phyloP scores from a whole-genome alignment of 30 jellyfish, hydroid and myxozoan genomes.

The Catostylus mosaicus region DNA sequence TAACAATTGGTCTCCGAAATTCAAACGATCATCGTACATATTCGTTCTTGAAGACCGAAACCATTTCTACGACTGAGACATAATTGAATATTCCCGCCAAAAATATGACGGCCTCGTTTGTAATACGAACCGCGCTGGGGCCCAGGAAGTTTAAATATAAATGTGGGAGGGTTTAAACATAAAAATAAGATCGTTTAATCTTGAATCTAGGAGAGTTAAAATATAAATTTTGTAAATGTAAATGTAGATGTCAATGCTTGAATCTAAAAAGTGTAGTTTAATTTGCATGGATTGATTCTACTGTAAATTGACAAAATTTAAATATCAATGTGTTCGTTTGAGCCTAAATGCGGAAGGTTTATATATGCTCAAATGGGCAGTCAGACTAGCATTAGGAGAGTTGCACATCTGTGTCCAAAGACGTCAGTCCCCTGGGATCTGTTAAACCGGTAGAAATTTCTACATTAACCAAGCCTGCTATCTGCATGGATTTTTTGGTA shows the following conservation, averaged over 20 bases:
- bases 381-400: no score
- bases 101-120: conserved; percentile 40
- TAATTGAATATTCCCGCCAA: neutral
- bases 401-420: no score
- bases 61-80: no score
- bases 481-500: no score
- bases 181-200: neutral
- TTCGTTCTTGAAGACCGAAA: neutral
- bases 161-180: neutral
- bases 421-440: no score
- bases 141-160: conserved; percentile 42
- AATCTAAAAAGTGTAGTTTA: neutral
- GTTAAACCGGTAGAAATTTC: no score
- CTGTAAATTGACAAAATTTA: neutral
- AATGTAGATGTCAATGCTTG: neutral
- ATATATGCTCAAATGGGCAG: no score
- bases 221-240: no score
- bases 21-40: conserved; percentile 31
- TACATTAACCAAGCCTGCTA: no score
- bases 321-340: neutral
- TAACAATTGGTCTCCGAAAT: conserved; percentile 52
- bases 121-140: conserved; percentile 26
- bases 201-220: neutral
- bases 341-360: neutral
- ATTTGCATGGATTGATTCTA: neutral